These are phyloP conservation scores for Drosophila teissieri DNA, from an alignment of 1,140 invertebrate species.

Conservation along the genomic window DNA sequence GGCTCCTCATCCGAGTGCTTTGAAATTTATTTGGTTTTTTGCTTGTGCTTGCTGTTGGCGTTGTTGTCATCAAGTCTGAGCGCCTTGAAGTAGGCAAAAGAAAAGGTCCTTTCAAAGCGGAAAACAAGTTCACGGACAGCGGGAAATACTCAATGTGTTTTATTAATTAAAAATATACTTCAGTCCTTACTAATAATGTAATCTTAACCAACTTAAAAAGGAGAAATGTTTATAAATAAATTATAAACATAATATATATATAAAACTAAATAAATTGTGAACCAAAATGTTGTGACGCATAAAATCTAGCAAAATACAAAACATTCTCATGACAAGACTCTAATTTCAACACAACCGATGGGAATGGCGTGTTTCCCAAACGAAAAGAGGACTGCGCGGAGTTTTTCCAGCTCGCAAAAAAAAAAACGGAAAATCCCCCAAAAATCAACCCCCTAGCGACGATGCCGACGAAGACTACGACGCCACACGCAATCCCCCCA, in stretches of 20 bases:
- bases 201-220: too few species aligned
- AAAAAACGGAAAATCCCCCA: conserved; percentile 25
- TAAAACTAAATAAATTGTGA: background rate
- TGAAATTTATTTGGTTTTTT: conserved; percentile 68
- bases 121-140: background rate
- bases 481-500: conserved; percentile 56
- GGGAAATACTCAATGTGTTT: conserved; percentile 12
- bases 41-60: conserved; percentile 3
- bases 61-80: conserved; percentile 35
- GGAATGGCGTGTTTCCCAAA: conserved; percentile 14
- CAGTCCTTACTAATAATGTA: too few species aligned
- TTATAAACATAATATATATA: too few species aligned
- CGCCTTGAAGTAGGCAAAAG: conserved; percentile 34
- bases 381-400: background rate
- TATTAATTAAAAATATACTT: background rate
- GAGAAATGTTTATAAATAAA: background rate
- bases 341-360: conserved; percentile 7
- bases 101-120: conserved; percentile 7
- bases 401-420: conserved; percentile 18
- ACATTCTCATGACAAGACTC: background rate
- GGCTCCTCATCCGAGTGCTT: conserved; percentile 50
- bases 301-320: background rate
- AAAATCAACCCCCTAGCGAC: conserved; percentile 47
- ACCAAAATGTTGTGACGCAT: background rate
- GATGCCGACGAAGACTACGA: conserved; percentile 41